These are phyloP conservation scores for Petrocephalus schoutedeni DNA, from an alignment of 2,797 vertebrate genomes.

Conservation along the genomic window DNA sequence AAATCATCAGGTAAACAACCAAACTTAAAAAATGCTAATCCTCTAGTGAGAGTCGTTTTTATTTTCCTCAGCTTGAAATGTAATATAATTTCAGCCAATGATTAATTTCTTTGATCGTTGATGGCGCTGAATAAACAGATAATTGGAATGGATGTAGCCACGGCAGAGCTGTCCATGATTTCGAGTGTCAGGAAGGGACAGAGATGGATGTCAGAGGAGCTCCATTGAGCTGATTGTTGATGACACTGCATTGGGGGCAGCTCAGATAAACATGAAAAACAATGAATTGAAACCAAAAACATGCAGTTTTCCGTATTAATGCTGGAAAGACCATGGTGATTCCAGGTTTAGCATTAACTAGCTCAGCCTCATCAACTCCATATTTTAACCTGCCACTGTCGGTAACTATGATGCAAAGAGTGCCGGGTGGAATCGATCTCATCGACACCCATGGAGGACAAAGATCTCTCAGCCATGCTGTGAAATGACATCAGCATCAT, in stretches of 20 bases:
- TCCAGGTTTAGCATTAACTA: not conserved
- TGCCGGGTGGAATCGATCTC: not conserved
- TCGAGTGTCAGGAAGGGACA: not conserved
- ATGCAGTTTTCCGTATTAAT: not conserved
- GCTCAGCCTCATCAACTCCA: not conserved
- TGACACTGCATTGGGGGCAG: not conserved
- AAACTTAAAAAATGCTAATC: slow-evolving; percentile 4
- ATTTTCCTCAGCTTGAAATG: not conserved
- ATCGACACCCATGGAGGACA: not conserved
- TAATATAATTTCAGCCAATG: not conserved
- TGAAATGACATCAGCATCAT: not conserved
- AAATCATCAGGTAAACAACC: not conserved
- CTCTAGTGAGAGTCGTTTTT: not conserved
- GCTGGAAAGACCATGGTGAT: not conserved
- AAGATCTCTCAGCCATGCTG: not conserved
- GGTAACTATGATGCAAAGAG: not conserved
- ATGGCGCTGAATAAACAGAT: not conserved
- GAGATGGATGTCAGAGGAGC: not conserved
- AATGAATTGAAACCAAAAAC: not conserved
- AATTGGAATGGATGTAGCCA: not conserved
- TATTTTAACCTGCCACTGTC: not conserved
- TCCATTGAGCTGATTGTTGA: not conserved
- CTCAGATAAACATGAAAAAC: not conserved
- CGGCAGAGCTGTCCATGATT: not conserved
- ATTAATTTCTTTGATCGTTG: not conserved